Percentiles rank a stretch among this genome's conserved stretches.
Evolutionary conservation across 2,113 vertebrate genomes (phyloP).

Genomic region (Dendropsophus ebraccatus): DNA sequence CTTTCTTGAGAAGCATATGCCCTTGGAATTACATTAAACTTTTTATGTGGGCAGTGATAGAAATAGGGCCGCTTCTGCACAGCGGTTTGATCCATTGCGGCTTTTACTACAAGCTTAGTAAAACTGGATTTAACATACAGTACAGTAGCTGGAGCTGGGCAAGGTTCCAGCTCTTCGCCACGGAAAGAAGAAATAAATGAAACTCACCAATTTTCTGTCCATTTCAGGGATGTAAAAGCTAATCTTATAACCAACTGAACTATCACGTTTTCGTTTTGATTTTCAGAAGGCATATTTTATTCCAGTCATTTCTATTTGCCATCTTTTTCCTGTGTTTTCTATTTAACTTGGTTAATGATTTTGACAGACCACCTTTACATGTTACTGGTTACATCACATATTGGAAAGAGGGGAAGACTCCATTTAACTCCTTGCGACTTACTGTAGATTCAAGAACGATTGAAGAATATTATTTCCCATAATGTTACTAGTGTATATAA

Average conservation of each 20-base stretch:
- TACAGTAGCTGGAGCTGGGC: conserved; percentile 22
- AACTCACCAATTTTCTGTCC: conserved; percentile 24
- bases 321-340: not conserved
- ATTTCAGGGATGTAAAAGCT: conserved; percentile 6
- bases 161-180: conserved; percentile 31
- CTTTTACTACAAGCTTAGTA: conserved; percentile 55
- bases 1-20: conserved; percentile 53
- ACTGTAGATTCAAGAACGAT: not conserved
- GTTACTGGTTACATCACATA: not conserved
- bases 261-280: conserved; percentile 1
- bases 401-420: not conserved
- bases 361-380: not conserved
- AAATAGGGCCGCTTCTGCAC: conserved; percentile 36
- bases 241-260: not conserved
- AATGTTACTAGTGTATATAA: not conserved
- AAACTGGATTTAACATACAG: conserved; percentile 48
- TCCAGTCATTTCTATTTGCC: not conserved
- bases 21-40: conserved; percentile 58
- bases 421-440: not conserved
- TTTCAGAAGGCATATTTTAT: not conserved
- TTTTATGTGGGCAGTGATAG: conserved; percentile 55
- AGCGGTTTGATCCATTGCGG: conserved; percentile 55
- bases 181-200: conserved; percentile 29
- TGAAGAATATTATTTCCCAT: not conserved
- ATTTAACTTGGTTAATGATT: not conserved